A percentile compares a stretch with the other conserved stretches of the same genome.
Evolutionary conservation across 2,797 vertebrate genomes (phyloP).

Genomic region (Hippopotamyrus pictus): DNA sequence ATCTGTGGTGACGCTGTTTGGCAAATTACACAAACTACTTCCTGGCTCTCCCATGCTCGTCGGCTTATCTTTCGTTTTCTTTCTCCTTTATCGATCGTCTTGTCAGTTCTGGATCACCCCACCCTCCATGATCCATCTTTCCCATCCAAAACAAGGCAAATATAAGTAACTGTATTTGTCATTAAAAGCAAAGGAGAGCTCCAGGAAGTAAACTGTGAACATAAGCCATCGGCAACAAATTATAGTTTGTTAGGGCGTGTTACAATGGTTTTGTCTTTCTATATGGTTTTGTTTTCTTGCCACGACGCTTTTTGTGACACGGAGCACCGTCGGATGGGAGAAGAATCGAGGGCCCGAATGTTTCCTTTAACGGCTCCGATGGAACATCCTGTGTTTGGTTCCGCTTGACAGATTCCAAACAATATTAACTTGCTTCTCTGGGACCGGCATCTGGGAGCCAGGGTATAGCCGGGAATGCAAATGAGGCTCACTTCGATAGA

Average conservation of each 20-base stretch:
- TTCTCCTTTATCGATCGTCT: background rate
- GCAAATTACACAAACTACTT: background rate
- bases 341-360: background rate
- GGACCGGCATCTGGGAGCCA: slow-evolving; percentile 26
- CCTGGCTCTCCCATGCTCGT: background rate
- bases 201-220: background rate
- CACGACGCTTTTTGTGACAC: background rate
- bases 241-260: background rate
- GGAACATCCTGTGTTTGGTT: slow-evolving; percentile 23
- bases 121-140: background rate
- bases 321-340: background rate
- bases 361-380: slow-evolving; percentile 9
- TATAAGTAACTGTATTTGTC: background rate
- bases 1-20: background rate
- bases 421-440: slow-evolving; percentile 28
- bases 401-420: slow-evolving; percentile 35
- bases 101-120: background rate
- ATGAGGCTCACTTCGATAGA: slow-evolving; percentile 30
- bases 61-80: background rate
- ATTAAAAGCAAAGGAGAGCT: background rate
- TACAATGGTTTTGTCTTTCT: background rate
- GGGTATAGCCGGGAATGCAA: slow-evolving; percentile 28
- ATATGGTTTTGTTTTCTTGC: background rate
- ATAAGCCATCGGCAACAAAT: background rate
- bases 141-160: background rate